Evolutionary conservation across 2,113 vertebrate species (phyloP), one percentile per base, ranked within the genome.

Genomic region (Cyanoliseus patagonus): DNA sequence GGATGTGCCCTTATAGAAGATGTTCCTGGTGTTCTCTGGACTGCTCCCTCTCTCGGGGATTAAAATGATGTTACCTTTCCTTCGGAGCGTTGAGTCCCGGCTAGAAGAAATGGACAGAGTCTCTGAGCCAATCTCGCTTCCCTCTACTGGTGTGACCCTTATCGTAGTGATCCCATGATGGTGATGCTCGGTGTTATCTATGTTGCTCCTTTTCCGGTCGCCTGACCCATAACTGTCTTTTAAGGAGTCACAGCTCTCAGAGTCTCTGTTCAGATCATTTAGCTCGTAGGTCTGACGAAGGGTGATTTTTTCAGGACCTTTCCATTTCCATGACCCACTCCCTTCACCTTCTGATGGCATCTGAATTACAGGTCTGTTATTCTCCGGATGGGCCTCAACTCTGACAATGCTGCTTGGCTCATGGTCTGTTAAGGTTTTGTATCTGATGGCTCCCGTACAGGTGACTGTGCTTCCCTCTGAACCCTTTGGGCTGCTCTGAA

Each of bases 1-100:
- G 4, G 99, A 99, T 13, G 99, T 99, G 86, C 99, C 99, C 96
- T 99, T 99, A 97, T 99, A 99, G 98, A 99, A 99, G 98, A 99
- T 98, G 84, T 99, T 99, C 53, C 99, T 98, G 46, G 99, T 99
- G 77, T 98, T 99, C 75, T 99, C 99, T 1, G 99, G 99, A 90
- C 99, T 99, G 98, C 98, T 99, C 88, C 99, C 98, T 97, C 99
- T 98, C 96, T 99, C 99, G 0, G 99, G 99, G 77, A 99, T 99
- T 95, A 99, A 96, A 93, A 99, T 99, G 94, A 99, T 98, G 83
- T 99, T 99, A 76, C 98, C 98, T 97, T 99, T 99, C 83, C 99
- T 98, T 73, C 98, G 97, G 84, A 99, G 98, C 2, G 99, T 99
- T 64, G 99, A 99, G 96, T 99, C 99, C 31, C 98, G 98, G 76